Percentiles rank a stretch among this genome's conserved stretches.
Evolutionary conservation across 2,797 vertebrate genomes (phyloP).

Genomic region (Hypotaenidia okinawae): DNA sequence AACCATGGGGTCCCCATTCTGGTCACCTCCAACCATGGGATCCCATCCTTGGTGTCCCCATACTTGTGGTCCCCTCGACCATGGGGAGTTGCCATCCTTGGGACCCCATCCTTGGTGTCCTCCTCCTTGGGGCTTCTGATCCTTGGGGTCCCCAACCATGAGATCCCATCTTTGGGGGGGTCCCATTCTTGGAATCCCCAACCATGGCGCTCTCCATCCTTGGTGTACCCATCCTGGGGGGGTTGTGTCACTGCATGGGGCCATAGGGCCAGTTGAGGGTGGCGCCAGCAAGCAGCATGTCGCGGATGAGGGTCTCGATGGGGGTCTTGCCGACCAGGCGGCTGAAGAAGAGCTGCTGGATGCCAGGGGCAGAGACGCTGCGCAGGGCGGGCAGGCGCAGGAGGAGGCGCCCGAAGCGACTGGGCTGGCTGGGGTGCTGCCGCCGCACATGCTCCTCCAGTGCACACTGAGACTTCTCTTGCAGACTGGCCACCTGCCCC

Average conservation of each 20-base stretch:
- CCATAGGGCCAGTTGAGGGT: constrained; percentile 90
- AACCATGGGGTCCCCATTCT: background rate
- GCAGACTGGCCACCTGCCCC: constrained; percentile 87
- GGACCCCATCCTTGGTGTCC: background rate
- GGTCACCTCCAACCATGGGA: background rate
- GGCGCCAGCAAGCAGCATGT: constrained; percentile 90
- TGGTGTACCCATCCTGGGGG: background rate
- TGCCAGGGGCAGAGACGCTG: constrained; percentile 87
- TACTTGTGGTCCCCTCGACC: background rate
- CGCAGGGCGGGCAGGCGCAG: constrained; percentile 88
- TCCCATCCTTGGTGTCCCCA: background rate
- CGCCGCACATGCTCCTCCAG: constrained; percentile 89
- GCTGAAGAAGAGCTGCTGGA: constrained; percentile 91
- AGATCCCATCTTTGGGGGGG: background rate
- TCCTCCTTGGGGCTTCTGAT: background rate
- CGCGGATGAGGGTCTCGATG: constrained; percentile 89
- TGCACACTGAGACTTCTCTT: constrained; percentile 90
- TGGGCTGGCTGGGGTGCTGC: constrained; percentile 88
- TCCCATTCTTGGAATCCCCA: background rate
- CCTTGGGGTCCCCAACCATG: background rate
- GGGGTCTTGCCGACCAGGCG: constrained; percentile 90
- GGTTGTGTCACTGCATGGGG: constrained; percentile 77
- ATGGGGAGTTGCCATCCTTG: background rate
- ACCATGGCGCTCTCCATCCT: background rate
- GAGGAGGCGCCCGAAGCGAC: constrained; percentile 87